Base-by-base conservation (phyloP, 2,797 vertebrate species). In the Cyprinella venusta region DNA sequence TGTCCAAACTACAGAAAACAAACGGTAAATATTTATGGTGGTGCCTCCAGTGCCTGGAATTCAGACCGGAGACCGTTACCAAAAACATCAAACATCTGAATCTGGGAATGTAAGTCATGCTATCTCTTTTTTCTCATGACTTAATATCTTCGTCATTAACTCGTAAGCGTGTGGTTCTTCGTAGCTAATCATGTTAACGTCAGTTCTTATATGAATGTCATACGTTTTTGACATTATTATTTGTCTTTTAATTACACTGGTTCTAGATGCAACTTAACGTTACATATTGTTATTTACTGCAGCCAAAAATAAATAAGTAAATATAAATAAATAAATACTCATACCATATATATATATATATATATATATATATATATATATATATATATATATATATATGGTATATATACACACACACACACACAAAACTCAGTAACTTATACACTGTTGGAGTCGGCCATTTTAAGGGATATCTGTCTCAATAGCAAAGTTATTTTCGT, bases 11-110 rank as follows among this genome's bases (percentile, higher is more conserved):
- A 48, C 92, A 92, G 79, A 93, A 91, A 42, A 84, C 70, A 13
- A 91, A 91, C 2, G 90, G 90, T 21, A 91, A 87, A 80, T 93
- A 96, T 71, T 86, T 97, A 3, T 97, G 97, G 96, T 92, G 94
- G 82, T 88, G 80, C 45, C 89, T 98, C 2, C 90, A 92, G 65
- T 94, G 93, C 0, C 87, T 97, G 67, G 96, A 95, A 24, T 95
- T 98, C 84, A 76, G 92, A 2, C 89, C 92, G 0, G 88, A 90
- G 1, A 8, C 26, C 1, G 86, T 71, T 0, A 75, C 81, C 0
- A 82, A 68, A 26, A 92, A 85, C 77, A 78, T 82, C 42, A 89
- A 89, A 6, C 90, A 93, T 79, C 90, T 93, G 54, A 92, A 85
- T 2, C 82, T 95, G 1, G 95, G 94, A 54, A 89, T 88, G 94